Conservation (phyloP, 2,888 invertebrate species). For the Nemotelus nigrinus region DNA sequence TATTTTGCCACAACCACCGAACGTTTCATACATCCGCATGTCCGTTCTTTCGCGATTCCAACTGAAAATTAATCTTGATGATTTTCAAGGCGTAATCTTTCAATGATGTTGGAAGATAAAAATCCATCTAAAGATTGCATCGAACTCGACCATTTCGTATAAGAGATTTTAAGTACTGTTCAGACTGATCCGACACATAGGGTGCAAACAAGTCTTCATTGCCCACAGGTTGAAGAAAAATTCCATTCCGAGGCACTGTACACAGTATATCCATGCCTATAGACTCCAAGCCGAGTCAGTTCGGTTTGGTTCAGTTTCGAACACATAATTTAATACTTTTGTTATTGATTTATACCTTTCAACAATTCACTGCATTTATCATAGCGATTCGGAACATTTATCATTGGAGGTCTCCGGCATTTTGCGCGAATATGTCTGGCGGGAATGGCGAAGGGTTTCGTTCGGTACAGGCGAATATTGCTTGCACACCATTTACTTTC, state of each 20-base stretch:
- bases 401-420: constrained; percentile 57
- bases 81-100: constrained; percentile 30
- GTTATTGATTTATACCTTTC: constrained; percentile 65
- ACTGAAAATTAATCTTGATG: constrained; percentile 23
- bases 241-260: constrained; percentile 14
- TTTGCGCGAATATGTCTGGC: constrained; percentile 15
- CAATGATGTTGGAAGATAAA: constrained; percentile 20
- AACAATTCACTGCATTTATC: constrained; percentile 66
- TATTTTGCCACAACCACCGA: too few relatives aligned
- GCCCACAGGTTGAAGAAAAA: constrained; percentile 33
- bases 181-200: constrained; percentile 22
- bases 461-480: background rate
- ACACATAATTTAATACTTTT: constrained; percentile 52
- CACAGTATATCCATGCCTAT: too few relatives aligned
- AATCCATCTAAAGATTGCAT: constrained; percentile 21
- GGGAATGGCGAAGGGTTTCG: constrained; percentile 1
- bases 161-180: constrained; percentile 9
- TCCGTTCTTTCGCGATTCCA: background rate
- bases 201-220: constrained; percentile 34
- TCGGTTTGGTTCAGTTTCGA: constrained; percentile 8
- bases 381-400: constrained; percentile 65
- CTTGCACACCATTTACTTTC: constrained; percentile 36
- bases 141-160: constrained; percentile 32
- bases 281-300: background rate
- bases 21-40: too few relatives aligned